A percentile compares a stretch with the other conserved stretches of the same genome.
phyloP scores from a whole-genome alignment of 2,797 vertebrate species.

The Leucoraja ocellata region DNA sequence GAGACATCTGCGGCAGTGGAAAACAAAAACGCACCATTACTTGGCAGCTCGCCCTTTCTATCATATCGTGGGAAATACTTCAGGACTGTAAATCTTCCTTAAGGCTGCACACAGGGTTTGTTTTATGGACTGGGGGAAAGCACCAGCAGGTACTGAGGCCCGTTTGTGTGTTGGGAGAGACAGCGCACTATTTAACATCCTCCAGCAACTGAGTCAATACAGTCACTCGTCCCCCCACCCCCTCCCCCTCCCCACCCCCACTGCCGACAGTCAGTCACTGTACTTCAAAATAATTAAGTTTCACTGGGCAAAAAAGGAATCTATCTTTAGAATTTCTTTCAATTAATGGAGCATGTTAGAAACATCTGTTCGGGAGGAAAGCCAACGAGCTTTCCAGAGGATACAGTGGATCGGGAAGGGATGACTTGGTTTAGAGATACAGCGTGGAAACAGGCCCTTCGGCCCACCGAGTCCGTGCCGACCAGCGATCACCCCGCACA shows the following conservation, averaged over 20 bases:
- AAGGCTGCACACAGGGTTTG: conserved; percentile 3
- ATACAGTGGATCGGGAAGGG: neutral
- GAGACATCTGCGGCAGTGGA: conserved; percentile 23
- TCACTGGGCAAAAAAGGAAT: neutral
- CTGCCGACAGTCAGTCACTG: neutral
- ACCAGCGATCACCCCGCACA: no score
- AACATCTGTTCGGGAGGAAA: neutral
- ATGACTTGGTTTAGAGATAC: neutral
- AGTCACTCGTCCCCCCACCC: no score
- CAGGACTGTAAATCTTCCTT: conserved; percentile 28
- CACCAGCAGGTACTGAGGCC: conserved; percentile 27
- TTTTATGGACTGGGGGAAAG: neutral
- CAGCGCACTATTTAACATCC: conserved; percentile 6
- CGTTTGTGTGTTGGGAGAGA: neutral
- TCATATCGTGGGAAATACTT: conserved; percentile 36
- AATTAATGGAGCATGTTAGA: neutral
- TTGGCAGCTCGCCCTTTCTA: conserved; percentile 21
- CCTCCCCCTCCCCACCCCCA: no score
- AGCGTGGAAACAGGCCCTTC: no score
- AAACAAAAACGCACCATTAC: conserved; percentile 30
- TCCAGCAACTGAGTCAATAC: conserved; percentile 8
- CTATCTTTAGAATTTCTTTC: neutral
- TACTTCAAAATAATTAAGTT: conserved; percentile 19
- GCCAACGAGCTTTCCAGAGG: neutral
- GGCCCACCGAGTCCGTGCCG: no score